Evolutionary conservation across 2,113 vertebrate species (phyloP), one percentile per base, ranked within the genome.

Genomic region (Mesitornis unicolor): DNA sequence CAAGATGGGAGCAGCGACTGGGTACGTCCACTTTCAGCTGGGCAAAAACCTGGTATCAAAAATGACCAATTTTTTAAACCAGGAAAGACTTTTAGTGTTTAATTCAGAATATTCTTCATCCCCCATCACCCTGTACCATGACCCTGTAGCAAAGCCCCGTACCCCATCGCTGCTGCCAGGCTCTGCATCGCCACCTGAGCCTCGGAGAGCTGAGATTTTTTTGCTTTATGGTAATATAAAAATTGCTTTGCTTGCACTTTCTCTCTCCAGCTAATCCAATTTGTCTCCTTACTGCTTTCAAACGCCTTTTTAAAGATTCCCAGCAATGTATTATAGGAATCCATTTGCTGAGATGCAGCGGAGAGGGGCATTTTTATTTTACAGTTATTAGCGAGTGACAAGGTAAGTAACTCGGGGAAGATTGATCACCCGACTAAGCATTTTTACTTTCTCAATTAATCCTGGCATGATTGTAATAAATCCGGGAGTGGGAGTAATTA

Each of bases 381-480:
- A 69, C 89, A 48, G 64, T 93, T 88, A 95, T 97, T 95, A 97
- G 94, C 26, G 13, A 54, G 51, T 82, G 96, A 97, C 96, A 95
- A 94, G 91, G 96, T 96, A 97, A 97, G 96, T 94, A 89, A 76
- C 84, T 73, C 2, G 7, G 87, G 20, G 82, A 42, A 94, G 96
- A 98, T 96, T 76, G 97, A 97, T 98, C 12, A 81, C 79, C 89
- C 67, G 11, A 21, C 82, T 84, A 89, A 96, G 97, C 96, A 13
- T 88, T 97, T 98, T 94, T 85, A 78, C 94, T 91, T 74, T 75
- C 87, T 59, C 97, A 97, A 97, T 98, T 97, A 98, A 98, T 98
- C 92, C 97, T 43, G 95, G 88, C 96, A n/a, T 71, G 95, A 73
- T 43, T 56, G 59, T 38, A 71, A 97, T 98, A 97, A 96, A 97